Evolutionary conservation across 2,113 vertebrate species (phyloP).

Genomic region (Quiscalus mexicanus): DNA sequence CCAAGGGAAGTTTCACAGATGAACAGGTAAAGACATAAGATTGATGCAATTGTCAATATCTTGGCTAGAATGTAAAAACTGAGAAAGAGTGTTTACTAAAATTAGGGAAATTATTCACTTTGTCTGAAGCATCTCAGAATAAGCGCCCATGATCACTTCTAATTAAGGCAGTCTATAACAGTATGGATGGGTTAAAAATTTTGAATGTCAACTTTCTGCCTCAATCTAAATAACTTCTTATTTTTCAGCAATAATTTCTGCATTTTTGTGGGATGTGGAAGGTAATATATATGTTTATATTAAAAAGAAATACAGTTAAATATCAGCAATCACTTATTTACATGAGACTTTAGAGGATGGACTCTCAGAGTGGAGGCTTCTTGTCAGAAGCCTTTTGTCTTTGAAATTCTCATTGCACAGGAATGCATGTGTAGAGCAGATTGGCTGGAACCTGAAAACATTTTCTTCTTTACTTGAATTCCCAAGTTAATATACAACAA

Average conservation of each 20-base stretch:
- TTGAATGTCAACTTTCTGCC: background rate
- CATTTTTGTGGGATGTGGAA: background rate
- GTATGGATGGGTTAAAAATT: background rate
- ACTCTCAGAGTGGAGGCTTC: background rate
- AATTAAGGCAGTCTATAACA: background rate
- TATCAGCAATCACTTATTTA: background rate
- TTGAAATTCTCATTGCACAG: background rate
- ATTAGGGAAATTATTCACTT: background rate
- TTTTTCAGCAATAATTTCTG: background rate
- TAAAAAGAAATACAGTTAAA: background rate
- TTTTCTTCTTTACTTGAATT: background rate
- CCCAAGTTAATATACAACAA: background rate
- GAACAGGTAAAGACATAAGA: background rate
- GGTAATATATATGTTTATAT: background rate
- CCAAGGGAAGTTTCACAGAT: background rate
- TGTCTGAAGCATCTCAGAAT: background rate
- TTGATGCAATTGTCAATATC: background rate
- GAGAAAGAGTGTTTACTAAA: background rate
- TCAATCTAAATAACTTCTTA: background rate
- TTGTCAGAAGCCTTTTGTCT: background rate
- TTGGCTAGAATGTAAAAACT: background rate
- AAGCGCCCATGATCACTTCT: rapidly evolving
- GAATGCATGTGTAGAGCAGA: background rate
- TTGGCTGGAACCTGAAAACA: background rate
- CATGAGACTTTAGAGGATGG: background rate